phyloP scores from a whole-genome alignment of 2,797 vertebrate species.

The Propithecus deckenii region DNA sequence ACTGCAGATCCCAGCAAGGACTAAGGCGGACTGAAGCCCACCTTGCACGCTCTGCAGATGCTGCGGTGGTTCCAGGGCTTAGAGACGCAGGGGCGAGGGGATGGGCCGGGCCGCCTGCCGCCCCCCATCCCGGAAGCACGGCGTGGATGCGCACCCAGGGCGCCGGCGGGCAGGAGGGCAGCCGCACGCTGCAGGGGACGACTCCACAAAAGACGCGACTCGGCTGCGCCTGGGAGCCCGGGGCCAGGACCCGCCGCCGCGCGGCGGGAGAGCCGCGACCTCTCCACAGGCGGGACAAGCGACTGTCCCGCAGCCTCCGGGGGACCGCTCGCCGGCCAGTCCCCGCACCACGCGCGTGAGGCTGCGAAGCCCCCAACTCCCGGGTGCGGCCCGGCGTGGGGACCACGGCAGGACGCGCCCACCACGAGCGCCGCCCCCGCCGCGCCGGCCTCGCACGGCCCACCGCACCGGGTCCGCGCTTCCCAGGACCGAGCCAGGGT shows the following conservation, averaged over 20 bases:
- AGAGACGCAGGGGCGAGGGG: background rate
- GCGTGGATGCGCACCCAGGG: background rate
- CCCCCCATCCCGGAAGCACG: too few relatives aligned
- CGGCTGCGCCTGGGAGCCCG: background rate
- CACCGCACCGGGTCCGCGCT: too few relatives aligned
- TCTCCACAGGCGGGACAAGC: background rate
- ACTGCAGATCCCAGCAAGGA: background rate
- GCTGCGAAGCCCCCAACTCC: too few relatives aligned
- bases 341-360: too few relatives aligned
- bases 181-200: background rate
- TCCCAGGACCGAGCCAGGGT: background rate
- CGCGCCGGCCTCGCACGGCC: too few relatives aligned
- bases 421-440: too few relatives aligned
- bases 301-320: background rate
- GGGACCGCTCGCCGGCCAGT: too few relatives aligned
- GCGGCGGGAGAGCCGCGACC: background rate
- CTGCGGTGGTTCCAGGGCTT: background rate
- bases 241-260: background rate
- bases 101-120: too few relatives aligned
- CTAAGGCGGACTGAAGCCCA: background rate
- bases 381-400: too few relatives aligned
- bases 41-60: background rate
- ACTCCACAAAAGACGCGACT: background rate
- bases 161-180: background rate
- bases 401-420: too few relatives aligned